phyloP scores from a whole-genome alignment of 2,797 vertebrate genomes.

The Ctenopoma kingsleyae region DNA sequence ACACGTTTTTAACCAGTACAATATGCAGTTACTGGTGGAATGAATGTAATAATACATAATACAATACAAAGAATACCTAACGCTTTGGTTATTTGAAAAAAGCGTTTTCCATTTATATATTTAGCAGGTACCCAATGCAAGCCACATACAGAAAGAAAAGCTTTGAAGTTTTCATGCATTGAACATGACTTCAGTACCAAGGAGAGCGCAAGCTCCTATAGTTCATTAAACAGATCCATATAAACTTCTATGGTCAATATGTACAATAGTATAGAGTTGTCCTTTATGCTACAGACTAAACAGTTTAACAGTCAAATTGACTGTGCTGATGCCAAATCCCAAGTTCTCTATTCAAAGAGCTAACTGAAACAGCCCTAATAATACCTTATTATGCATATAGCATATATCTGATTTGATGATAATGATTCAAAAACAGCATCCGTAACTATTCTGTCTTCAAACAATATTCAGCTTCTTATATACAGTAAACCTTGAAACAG shows the following conservation, averaged over 20 bases:
- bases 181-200: constrained; percentile 39
- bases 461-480: neutral
- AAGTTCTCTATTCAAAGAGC: neutral
- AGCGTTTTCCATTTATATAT: neutral
- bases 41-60: neutral
- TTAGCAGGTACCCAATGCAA: neutral
- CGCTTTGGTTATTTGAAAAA: neutral
- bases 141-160: constrained; percentile 6
- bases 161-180: constrained; percentile 5
- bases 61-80: neutral
- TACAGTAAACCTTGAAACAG: neutral
- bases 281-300: constrained; percentile 17
- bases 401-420: neutral
- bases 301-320: neutral
- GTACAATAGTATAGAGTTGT: constrained; percentile 4
- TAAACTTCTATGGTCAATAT: neutral
- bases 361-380: neutral
- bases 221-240: constrained; percentile 30
- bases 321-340: neutral
- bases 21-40: neutral
- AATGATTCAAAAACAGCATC: neutral
- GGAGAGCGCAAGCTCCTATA: constrained; percentile 34
- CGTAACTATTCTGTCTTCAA: neutral
- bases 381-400: neutral
- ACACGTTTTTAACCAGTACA: neutral